Conservation (phyloP, 2,888 invertebrate species). For the Drosophila nr. perissopoda region DNA sequence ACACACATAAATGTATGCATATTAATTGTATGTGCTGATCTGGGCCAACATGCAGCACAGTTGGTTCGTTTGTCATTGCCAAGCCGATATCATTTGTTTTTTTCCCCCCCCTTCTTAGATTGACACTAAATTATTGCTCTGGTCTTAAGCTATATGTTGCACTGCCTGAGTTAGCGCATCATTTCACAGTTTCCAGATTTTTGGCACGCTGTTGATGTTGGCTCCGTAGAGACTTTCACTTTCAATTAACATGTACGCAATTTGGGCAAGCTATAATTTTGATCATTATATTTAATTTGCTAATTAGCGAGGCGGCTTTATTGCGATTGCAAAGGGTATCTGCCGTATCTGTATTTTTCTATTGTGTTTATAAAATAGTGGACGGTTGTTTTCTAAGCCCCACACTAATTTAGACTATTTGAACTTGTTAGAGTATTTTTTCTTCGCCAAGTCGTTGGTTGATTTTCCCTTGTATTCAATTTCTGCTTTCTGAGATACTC, state of each 20-base stretch:
- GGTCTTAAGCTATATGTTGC: not conserved
- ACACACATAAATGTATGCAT: slow-evolving; percentile 1
- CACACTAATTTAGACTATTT: not conserved
- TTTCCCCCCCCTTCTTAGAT: not conserved
- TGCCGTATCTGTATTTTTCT: not conserved
- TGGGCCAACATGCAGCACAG: slow-evolving; percentile 14
- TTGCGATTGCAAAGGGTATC: slow-evolving; percentile 8
- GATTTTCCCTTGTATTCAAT: not conserved
- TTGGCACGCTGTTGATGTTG: not conserved
- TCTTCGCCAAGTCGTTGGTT: not conserved
- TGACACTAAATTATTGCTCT: not conserved
- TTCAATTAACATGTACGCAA: slow-evolving; percentile 31
- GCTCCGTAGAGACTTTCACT: slow-evolving; percentile 53
- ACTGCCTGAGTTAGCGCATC: not conserved
- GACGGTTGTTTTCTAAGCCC: not conserved
- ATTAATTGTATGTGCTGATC: slow-evolving; percentile 6
- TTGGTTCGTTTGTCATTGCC: not conserved
- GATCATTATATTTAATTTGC: slow-evolving; percentile 58
- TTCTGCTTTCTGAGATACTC: slow-evolving; percentile 21
- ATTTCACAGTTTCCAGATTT: not conserved
- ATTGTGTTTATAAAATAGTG: not conserved
- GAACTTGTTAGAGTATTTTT: slow-evolving; percentile 9
- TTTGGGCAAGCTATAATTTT: slow-evolving; percentile 34
- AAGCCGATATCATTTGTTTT: not conserved
- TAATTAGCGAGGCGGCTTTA: slow-evolving; percentile 28